Evolutionary conservation across 2,888 invertebrate genomes (phyloP).

Genomic region (Smittia aterrima): DNA sequence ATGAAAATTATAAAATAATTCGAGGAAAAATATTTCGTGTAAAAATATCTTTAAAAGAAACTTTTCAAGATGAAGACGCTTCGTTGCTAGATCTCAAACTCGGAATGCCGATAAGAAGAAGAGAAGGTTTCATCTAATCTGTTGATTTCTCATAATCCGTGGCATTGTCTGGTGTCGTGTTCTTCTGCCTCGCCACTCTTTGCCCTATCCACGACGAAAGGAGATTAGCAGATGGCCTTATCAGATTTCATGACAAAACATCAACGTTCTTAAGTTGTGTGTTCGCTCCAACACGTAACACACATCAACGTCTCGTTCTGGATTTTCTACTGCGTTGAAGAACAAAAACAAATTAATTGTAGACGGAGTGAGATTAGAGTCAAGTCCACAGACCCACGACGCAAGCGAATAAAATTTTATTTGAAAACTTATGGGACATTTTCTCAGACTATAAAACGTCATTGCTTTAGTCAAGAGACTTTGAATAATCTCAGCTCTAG

Average conservation of each 20-base stretch:
- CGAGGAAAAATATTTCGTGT: too few relatives aligned
- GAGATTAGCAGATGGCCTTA: slow-evolving; percentile 11
- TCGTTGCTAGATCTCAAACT: not conserved
- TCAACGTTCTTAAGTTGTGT: not conserved
- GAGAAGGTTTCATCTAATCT: slow-evolving; percentile 5
- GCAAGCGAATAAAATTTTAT: not conserved
- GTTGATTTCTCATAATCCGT: slow-evolving; percentile 28
- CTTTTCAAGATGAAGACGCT: not conserved
- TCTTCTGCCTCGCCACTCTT: not conserved
- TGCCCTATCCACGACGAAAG: not conserved
- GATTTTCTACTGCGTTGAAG: not conserved
- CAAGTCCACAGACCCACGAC: not conserved
- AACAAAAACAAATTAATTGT: slow-evolving; percentile 16
- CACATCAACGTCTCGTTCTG: not conserved
- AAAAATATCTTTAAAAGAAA: not conserved
- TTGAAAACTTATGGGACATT: slow-evolving; percentile 1
- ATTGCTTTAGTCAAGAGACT: not conserved
- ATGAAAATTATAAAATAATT: too few relatives aligned
- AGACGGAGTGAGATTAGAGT: not conserved
- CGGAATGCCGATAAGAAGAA: slow-evolving; percentile 8
- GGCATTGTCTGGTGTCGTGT: slow-evolving; percentile 25
- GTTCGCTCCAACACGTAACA: not conserved
- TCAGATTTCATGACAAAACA: slow-evolving; percentile 1
- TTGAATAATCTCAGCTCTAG: slow-evolving; percentile 3
- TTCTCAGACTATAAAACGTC: slow-evolving; percentile 4